Percentiles rank a stretch among this genome's conserved stretches.
These are phyloP conservation scores for Acrocephalus kingi DNA, from an alignment of 2,113 vertebrate genomes.

Conservation along the genomic window DNA sequence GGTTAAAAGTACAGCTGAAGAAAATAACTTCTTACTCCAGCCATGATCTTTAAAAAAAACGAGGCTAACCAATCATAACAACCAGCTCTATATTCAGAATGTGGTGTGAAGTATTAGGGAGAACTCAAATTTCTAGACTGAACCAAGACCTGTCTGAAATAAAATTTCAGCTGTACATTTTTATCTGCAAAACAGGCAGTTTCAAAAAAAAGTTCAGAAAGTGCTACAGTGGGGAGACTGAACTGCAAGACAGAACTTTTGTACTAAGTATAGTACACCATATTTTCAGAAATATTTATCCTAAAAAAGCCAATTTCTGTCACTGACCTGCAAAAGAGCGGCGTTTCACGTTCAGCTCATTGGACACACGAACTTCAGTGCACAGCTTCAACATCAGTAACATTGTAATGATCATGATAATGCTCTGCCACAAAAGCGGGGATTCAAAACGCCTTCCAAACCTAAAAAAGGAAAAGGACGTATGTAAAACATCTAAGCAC, in stretches of 20 bases:
- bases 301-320: background rate
- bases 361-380: conserved; percentile 85
- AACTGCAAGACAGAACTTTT: background rate
- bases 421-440: conserved; percentile 92
- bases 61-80: background rate
- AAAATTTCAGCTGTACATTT: background rate
- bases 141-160: background rate
- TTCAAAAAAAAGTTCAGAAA: background rate
- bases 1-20: background rate
- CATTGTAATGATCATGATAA: conserved; percentile 95
- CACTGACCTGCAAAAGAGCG: conserved; percentile 91
- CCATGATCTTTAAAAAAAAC: background rate
- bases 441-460: conserved; percentile 92
- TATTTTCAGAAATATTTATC: background rate
- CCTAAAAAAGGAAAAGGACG: conserved; percentile 61
- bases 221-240: background rate
- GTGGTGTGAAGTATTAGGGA: background rate
- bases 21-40: background rate
- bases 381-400: conserved; percentile 93
- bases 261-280: background rate
- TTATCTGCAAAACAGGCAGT: background rate
- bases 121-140: background rate
- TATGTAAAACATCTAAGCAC: background rate
- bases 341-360: conserved; percentile 84
- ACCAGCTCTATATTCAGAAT: background rate